Percentiles rank a stretch among this genome's conserved stretches.
Conservation (phyloP, 2,113 vertebrate species). For the Spheniscus mendiculus region DNA sequence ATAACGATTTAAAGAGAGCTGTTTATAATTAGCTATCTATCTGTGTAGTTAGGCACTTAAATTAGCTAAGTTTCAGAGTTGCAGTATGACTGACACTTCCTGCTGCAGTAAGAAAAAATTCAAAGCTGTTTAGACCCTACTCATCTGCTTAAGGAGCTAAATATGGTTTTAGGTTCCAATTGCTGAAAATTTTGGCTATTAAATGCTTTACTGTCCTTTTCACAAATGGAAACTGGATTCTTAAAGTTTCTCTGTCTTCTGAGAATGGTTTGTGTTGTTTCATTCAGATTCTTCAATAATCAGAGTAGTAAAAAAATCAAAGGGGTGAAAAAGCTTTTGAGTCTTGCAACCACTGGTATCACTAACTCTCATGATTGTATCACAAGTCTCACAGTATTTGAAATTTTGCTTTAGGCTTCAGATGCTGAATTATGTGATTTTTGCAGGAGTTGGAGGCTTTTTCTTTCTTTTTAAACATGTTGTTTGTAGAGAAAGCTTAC, state of each 20-base stretch:
- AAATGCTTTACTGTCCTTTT: not conserved
- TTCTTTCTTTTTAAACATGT: not conserved
- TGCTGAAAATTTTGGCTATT: not conserved
- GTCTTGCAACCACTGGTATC: not conserved
- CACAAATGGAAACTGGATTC: not conserved
- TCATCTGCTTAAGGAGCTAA: not conserved
- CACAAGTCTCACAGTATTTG: not conserved
- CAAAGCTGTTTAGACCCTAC: not conserved
- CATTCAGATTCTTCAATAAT: not conserved
- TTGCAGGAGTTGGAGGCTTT: not conserved
- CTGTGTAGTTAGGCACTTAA: not conserved
- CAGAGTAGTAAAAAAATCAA: not conserved
- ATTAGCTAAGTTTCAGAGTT: constrained; percentile 1
- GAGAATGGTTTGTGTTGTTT: not conserved
- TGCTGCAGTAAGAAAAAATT: not conserved
- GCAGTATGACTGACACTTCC: not conserved
- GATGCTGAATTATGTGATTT: not conserved
- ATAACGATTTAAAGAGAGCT: not conserved
- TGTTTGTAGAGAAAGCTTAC: not conserved
- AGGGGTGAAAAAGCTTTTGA: not conserved
- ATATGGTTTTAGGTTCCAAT: not conserved
- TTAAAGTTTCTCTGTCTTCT: not conserved
- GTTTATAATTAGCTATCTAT: constrained; percentile 9
- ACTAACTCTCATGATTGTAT: not conserved
- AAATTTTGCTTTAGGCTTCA: not conserved